A percentile compares a stretch with the other conserved stretches of the same genome.
Evolutionary conservation across 2,113 vertebrate species (phyloP).

Genomic region (Amazona vittata): DNA sequence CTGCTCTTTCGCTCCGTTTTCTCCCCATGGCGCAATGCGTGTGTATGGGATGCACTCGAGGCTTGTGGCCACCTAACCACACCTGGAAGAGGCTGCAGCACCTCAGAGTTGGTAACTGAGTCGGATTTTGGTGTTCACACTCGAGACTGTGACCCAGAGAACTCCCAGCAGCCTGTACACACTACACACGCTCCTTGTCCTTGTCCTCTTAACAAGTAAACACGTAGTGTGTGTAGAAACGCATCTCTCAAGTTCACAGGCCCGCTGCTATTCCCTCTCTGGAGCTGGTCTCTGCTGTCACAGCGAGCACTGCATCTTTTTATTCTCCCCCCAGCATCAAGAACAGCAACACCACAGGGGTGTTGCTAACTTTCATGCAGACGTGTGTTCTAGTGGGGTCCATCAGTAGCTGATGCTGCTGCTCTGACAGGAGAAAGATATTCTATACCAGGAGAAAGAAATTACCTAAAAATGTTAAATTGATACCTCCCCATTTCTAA

Average conservation of each 20-base stretch:
- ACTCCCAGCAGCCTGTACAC: not conserved
- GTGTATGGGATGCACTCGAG: not conserved
- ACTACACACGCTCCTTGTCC: not conserved
- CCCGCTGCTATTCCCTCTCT: not conserved
- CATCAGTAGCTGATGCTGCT: not conserved
- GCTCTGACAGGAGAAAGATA: not conserved
- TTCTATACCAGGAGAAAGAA: not conserved
- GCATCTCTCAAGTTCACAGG: not conserved
- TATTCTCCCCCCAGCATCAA: not conserved
- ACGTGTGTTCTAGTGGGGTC: not conserved
- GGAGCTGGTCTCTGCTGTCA: not conserved
- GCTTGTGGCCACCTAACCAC: not conserved
- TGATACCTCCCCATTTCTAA: not conserved
- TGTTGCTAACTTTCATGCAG: not conserved
- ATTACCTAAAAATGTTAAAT: not conserved
- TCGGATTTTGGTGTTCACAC: not conserved
- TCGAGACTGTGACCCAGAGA: not conserved
- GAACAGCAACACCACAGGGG: not conserved
- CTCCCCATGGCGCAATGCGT: accelerated
- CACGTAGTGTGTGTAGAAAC: not conserved
- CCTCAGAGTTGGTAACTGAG: not conserved
- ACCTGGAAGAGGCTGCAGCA: not conserved
- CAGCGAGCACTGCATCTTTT: not conserved
- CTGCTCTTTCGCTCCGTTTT: not conserved
- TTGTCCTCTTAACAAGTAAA: not conserved